These are phyloP conservation scores for Columba guinea DNA, from an alignment of 2,797 vertebrate genomes.

Conservation along the genomic window DNA sequence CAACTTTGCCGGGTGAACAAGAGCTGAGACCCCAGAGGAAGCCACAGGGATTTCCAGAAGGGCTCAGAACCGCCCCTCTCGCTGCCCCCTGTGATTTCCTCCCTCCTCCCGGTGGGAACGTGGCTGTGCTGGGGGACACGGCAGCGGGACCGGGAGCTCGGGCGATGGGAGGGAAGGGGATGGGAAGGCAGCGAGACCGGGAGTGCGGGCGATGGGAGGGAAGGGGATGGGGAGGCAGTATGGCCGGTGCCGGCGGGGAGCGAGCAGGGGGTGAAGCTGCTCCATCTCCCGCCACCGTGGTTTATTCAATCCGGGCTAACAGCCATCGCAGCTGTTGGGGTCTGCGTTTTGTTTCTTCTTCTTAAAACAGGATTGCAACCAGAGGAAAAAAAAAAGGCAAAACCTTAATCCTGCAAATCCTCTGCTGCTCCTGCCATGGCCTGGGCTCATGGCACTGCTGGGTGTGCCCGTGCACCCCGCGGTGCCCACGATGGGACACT, in stretches of 20 bases:
- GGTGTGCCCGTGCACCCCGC: rapidly evolving
- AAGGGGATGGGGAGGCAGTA: rapidly evolving
- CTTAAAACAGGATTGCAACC: background rate
- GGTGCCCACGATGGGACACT: rapidly evolving
- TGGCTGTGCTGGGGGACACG: rapidly evolving
- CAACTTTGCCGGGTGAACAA: rapidly evolving
- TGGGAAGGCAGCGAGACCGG: background rate
- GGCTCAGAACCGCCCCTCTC: background rate
- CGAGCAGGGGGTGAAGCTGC: background rate
- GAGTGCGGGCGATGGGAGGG: background rate
- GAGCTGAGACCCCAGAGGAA: background rate
- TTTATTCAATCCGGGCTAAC: background rate
- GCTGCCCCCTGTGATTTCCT: rapidly evolving
- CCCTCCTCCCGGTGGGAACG: rapidly evolving
- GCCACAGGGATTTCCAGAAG: background rate
- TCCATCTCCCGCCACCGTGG: rapidly evolving
- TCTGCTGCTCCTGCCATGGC: background rate
- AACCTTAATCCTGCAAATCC: constrained; percentile 1
- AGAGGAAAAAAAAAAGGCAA: background rate
- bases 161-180: background rate
- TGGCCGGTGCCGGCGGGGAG: rapidly evolving
- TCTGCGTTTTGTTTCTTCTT: background rate
- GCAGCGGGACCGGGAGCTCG: background rate
- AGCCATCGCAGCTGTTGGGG: rapidly evolving
- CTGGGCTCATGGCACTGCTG: background rate